Base-by-base conservation (phyloP, 2,113 vertebrate genomes). In the Phalacrocorax pelagicus region DNA sequence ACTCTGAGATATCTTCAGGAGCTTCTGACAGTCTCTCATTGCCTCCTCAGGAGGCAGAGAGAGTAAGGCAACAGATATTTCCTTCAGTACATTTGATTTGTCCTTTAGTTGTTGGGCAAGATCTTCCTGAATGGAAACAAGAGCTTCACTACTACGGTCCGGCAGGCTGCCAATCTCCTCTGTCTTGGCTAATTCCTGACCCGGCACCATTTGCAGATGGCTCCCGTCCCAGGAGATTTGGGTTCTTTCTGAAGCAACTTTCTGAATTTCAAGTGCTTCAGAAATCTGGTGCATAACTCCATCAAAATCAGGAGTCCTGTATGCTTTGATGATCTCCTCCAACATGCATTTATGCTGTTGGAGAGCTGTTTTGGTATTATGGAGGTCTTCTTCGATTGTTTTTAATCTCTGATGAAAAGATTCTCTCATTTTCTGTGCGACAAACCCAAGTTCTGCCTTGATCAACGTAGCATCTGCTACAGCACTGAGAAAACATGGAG, bases 371-470 rank as follows among this genome's bases (percentile, higher is more conserved):
- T 98, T 98, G 34, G 98, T 98, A 38, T 98, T 98, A 57, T 96
- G 88, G 70, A 99, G 98, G 74, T 99, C 99, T 94, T 97, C 98
- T 98, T 99, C 98, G 0, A 99, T 97, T n/a, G 97, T 97, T 96
- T 97, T 98, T 70, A 99, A 96, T 77, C 99, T 98, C 42, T 97
- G 98, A 46, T 99, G 98, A 70, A 99, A 99, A 15, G 98, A 98
- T 69, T 98, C 97, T 79, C 98, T 98, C 72, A 99, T 97, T 55
- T 98, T 99, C 90, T 99, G 98, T 82, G 98, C 94, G 0, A 98
- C 98, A 81, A 98, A 98, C 29, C 98, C 98, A 58, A 99, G 98
- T 95, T 99, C 99, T 57, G 99, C 99, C 93, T 98, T 99, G 81
- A 99, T 94, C 92, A 98, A 81, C 0, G 97, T 96, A 34, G 96